Percentiles rank a stretch among this genome's conserved stretches.
These are phyloP conservation scores for Zeuzera pyrina DNA, from an alignment of 2,888 invertebrate genomes.

Conservation along the genomic window DNA sequence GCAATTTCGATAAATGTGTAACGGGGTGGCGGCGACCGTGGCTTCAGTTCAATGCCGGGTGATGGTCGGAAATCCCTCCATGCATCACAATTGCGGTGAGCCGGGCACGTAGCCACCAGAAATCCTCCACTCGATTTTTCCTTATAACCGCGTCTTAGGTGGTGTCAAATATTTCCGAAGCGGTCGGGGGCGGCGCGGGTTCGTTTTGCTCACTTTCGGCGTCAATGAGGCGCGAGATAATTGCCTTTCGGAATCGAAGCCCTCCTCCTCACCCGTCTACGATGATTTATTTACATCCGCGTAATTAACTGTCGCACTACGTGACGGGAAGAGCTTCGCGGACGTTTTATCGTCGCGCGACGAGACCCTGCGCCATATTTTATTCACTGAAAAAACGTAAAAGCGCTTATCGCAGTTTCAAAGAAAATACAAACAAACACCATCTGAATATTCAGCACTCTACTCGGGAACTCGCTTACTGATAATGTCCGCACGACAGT, in stretches of 20 bases:
- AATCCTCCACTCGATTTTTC: slow-evolving; percentile 54
- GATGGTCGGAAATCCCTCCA: slow-evolving; percentile 55
- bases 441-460: slow-evolving; percentile 59
- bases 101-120: slow-evolving; percentile 50
- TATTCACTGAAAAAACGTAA: slow-evolving; percentile 56
- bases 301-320: slow-evolving; percentile 72
- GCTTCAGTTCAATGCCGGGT: slow-evolving; percentile 44
- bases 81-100: slow-evolving; percentile 55
- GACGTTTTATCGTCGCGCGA: slow-evolving; percentile 59
- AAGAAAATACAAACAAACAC: slow-evolving; percentile 66
- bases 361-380: slow-evolving; percentile 55
- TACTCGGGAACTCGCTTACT: slow-evolving; percentile 46
- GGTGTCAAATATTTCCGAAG: slow-evolving; percentile 52
- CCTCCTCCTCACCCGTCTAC: slow-evolving; percentile 58
- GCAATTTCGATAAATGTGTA: slow-evolving; percentile 49
- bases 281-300: slow-evolving; percentile 72
- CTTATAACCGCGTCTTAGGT: slow-evolving; percentile 50
- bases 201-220: slow-evolving; percentile 55
- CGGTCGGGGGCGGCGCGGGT: slow-evolving; percentile 30
- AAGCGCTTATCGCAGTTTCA: slow-evolving; percentile 57
- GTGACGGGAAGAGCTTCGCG: slow-evolving; percentile 65
- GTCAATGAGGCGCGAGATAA: slow-evolving; percentile 69
- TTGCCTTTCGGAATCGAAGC: slow-evolving; percentile 67
- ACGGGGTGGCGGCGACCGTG: slow-evolving; percentile 33
- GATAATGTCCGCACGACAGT: slow-evolving; percentile 56